Evolutionary conservation across 2,797 vertebrate genomes (phyloP), one percentile per base, ranked within the genome.

Genomic region (Neosilurus hyrtlii): DNA sequence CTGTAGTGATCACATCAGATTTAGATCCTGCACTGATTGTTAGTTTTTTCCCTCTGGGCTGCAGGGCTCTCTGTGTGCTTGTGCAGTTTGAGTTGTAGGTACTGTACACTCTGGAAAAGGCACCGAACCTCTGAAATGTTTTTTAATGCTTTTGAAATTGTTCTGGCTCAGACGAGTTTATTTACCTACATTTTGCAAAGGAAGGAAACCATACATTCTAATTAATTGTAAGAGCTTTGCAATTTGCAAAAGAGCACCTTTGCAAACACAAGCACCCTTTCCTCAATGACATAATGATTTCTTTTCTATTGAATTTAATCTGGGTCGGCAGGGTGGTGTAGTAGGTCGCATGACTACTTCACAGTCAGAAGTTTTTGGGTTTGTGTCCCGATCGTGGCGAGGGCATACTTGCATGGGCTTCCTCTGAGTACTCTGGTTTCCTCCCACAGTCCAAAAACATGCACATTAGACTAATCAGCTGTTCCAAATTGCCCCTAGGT

Each of bases 1-100:
- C 49, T 84, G 70, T 73, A 57, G 35, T 20, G 12, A 80, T 84
- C 52, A 61, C 52, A 57, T 81, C 62, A 51, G 15, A 68, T 87
- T 86, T 76, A 43, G 12, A 61, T 61, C 30, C 3, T 49, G 51
- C 15, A 61, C 0, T n/a, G 20, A 43, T 30, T 30, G 30, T 30
- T 30, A 30, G 30, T 20, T 37, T 57, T 35, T 14, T 63, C 11
- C 10, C 72, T 35, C 52, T 59, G 56, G 56, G 35, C 73, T 59
- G 73, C 56, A 75, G 15, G 67, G 67, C n/a, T 49, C 9, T 70
- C 37, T 49, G 67, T 70, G 18, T 70, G 24, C n/a, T 54, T 52
- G 49, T 52, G 73, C 72, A 9, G 11, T 63, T 51, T 75, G 14
- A 75, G 24, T 63, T 56, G 72, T 24, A 75, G 71, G 37, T 56